Percentiles rank a stretch among this genome's conserved stretches.
Evolutionary conservation across 2,113 vertebrate species (phyloP).

Genomic region (Lota lota): DNA sequence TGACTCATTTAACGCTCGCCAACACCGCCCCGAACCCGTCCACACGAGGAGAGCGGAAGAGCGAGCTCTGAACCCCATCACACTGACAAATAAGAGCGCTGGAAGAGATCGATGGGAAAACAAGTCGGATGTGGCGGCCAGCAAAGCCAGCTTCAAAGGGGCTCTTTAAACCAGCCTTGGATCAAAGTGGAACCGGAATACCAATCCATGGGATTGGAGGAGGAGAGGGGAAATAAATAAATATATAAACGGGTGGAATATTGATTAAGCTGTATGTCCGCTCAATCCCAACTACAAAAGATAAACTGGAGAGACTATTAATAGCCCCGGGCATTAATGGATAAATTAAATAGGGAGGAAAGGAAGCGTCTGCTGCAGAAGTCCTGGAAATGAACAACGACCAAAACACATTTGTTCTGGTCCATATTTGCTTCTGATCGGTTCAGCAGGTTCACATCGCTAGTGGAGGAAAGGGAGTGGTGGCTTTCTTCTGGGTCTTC

Average conservation of each 20-base stretch:
- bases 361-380: constrained; percentile 26
- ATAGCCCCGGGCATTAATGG: constrained; percentile 40
- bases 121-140: constrained; percentile 71
- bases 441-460: constrained; percentile 33
- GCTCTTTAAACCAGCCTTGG: constrained; percentile 64
- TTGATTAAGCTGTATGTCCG: constrained; percentile 66
- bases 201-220: constrained; percentile 69
- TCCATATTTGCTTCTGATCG: constrained; percentile 26
- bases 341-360: constrained; percentile 41
- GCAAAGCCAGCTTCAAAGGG: constrained; percentile 76
- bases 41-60: constrained; percentile 40
- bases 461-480: background rate
- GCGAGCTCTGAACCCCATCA: constrained; percentile 68
- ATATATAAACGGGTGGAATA: constrained; percentile 59
- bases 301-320: constrained; percentile 55
- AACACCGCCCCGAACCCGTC: background rate
- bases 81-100: constrained; percentile 67
- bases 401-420: constrained; percentile 44
- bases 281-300: constrained; percentile 48
- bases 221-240: constrained; percentile 1
- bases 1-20: constrained; percentile 12
- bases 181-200: constrained; percentile 71
- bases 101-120: constrained; percentile 71
- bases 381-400: constrained; percentile 41
- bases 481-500: no score